A percentile compares a stretch with the other conserved stretches of the same genome.
Conservation (phyloP, 2,797 vertebrate genomes). For the Borostomias antarcticus region DNA sequence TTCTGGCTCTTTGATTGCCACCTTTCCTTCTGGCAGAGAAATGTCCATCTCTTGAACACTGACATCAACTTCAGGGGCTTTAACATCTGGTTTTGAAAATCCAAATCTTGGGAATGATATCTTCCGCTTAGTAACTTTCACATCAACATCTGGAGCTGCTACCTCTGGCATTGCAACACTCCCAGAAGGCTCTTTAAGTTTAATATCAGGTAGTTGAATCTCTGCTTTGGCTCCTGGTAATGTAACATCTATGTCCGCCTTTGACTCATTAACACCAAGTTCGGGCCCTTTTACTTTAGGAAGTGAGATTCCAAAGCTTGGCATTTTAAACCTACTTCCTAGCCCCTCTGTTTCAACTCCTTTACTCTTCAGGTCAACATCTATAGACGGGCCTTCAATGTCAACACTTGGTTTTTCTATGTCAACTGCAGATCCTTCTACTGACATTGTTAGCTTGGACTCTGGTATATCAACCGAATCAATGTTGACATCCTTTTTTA, state of each 20-base stretch:
- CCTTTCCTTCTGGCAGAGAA: too few relatives aligned
- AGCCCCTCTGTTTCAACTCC: slow-evolving; percentile 12
- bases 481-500: slow-evolving; percentile 6
- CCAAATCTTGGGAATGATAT: slow-evolving; percentile 38
- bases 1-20: background rate
- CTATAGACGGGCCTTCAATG: slow-evolving; percentile 22
- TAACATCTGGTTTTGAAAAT: background rate
- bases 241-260: slow-evolving; percentile 46
- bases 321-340: background rate
- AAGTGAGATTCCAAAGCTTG: background rate
- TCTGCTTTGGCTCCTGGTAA: slow-evolving; percentile 30
- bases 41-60: background rate
- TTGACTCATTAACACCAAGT: slow-evolving; percentile 19
- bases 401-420: too few relatives aligned
- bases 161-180: slow-evolving; percentile 11
- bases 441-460: slow-evolving; percentile 14
- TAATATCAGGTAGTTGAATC: slow-evolving; percentile 25
- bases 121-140: slow-evolving; percentile 44
- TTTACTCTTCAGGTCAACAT: slow-evolving; percentile 16
- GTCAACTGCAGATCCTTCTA: slow-evolving; percentile 11
- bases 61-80: rapidly evolving
- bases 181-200: slow-evolving; percentile 22
- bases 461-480: slow-evolving; percentile 8
- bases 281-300: slow-evolving; percentile 36
- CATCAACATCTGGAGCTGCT: slow-evolving; percentile 9